Evolutionary conservation across 2,888 invertebrate species (phyloP).

Genomic region (Caenorhabditis zanzibari): DNA sequence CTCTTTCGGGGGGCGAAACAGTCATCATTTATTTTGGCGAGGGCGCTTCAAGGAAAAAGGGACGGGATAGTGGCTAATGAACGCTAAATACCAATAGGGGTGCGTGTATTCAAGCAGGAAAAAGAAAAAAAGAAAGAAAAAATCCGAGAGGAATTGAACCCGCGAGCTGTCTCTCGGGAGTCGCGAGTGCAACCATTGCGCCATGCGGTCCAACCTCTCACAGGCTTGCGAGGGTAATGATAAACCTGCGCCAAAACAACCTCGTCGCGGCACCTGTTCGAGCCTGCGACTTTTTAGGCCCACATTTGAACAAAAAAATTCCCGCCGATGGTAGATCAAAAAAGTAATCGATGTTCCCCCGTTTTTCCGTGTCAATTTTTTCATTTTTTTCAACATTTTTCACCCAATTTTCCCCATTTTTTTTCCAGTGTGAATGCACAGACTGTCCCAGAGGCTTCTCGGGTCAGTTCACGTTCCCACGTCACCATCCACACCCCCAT

Average conservation of each 20-base stretch:
- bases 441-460: conserved; percentile 28
- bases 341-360: no score
- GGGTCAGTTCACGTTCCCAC: conserved; percentile 41
- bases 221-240: no score
- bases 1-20: conserved; percentile 20
- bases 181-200: no score
- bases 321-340: not conserved
- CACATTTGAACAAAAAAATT: not conserved
- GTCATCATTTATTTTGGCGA: conserved; percentile 28
- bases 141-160: no score
- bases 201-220: no score
- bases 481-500: conserved; percentile 24
- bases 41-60: conserved; percentile 20
- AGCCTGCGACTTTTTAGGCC: not conserved
- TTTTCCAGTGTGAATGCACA: conserved; percentile 21
- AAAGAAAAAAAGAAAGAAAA: no score
- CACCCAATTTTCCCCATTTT: not conserved
- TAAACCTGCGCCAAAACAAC: no score
- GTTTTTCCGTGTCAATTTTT: not conserved
- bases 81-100: no score
- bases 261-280: no score
- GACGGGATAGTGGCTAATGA: no score
- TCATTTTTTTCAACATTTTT: not conserved
- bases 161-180: no score
- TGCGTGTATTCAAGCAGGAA: no score